Evolutionary conservation across 1,140 invertebrate genomes (phyloP).

Genomic region (Formica selysi): DNA sequence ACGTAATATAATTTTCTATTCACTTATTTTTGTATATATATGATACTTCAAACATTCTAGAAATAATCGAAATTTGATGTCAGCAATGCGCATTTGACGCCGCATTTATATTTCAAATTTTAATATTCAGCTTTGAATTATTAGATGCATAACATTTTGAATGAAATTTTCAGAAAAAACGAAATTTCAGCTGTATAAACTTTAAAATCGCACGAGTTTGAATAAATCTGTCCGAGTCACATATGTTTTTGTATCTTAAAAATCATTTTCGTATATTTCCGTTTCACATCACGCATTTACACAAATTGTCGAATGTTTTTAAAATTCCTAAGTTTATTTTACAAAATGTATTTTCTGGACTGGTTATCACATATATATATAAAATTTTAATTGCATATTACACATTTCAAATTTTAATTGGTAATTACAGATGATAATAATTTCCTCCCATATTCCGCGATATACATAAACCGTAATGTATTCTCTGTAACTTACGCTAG

Average conservation of each 20-base stretch:
- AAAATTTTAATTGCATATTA: constrained; percentile 65
- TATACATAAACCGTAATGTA: constrained; percentile 29
- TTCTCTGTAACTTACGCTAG: constrained; percentile 55
- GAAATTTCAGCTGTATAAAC: too few species aligned
- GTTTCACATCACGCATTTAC: constrained; percentile 50
- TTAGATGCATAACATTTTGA: too few species aligned
- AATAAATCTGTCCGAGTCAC: background rate
- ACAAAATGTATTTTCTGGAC: constrained; percentile 57
- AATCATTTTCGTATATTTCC: constrained; percentile 31
- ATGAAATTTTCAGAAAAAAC: too few species aligned
- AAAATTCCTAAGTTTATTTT: constrained; percentile 55
- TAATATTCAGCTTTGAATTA: background rate
- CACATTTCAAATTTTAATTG: constrained; percentile 63
- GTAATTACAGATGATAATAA: constrained; percentile 63
- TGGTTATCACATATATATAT: constrained; percentile 51
- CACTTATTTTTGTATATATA: background rate
- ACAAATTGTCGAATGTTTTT: constrained; percentile 45
- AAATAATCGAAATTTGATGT: background rate
- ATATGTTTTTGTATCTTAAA: background rate
- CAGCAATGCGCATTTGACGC: background rate
- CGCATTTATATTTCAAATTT: background rate
- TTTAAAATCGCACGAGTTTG: background rate
- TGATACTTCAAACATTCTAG: background rate
- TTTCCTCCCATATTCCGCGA: constrained; percentile 47
- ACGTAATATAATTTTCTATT: background rate